phyloP scores from a whole-genome alignment of 2,113 vertebrate species.

The Tragelaphus imberbis region DNA sequence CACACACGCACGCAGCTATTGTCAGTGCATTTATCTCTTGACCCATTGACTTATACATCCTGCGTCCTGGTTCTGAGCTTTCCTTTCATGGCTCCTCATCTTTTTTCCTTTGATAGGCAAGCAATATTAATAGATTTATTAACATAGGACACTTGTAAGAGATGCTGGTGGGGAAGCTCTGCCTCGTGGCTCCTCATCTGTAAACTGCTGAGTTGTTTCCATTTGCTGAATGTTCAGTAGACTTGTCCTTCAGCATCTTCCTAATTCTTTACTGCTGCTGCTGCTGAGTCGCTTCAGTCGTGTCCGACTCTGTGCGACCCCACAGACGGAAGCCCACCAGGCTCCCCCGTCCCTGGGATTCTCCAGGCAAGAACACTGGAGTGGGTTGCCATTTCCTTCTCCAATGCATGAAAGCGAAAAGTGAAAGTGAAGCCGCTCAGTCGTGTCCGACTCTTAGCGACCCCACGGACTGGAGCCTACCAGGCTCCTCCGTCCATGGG shows the following conservation, averaged over 20 bases:
- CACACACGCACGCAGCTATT: rapidly evolving
- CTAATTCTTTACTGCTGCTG: background rate
- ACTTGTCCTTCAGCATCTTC: background rate
- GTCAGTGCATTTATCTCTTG: background rate
- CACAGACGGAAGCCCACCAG: no score
- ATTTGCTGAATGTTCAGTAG: background rate
- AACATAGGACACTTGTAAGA: background rate
- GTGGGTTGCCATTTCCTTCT: no score
- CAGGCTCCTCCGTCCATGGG: no score
- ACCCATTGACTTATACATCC: background rate
- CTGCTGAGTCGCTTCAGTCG: no score
- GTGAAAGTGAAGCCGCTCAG: no score
- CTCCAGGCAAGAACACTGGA: no score
- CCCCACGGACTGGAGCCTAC: no score
- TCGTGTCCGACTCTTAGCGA: no score
- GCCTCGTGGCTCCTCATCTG: background rate
- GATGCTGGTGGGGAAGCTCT: background rate
- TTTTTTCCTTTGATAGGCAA: background rate
- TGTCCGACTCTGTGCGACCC: no score
- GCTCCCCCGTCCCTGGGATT: no score
- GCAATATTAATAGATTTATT: background rate
- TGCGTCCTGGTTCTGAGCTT: background rate
- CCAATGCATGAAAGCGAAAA: no score
- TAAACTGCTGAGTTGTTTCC: background rate
- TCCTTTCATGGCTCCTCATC: background rate